A percentile compares a stretch with the other conserved stretches of the same genome.
phyloP scores from a whole-genome alignment of 1,140 invertebrate genomes.

The Thaumatotibia leucotreta region DNA sequence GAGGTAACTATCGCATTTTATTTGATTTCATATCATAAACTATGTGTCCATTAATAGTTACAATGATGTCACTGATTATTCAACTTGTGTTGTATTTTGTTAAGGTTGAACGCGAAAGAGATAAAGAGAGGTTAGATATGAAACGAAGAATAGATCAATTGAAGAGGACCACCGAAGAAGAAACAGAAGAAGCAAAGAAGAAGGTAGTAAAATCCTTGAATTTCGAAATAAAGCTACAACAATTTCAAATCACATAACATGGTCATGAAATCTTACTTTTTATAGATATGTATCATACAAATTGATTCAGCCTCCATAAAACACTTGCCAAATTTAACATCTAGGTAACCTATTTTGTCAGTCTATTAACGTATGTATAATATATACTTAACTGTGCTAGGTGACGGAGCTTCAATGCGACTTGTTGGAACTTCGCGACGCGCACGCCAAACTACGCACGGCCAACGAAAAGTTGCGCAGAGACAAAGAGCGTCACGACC shows the following conservation, averaged over 20 bases:
- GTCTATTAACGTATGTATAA: background rate
- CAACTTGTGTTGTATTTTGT: too few species aligned
- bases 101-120: conserved; percentile 91
- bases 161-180: conserved; percentile 90
- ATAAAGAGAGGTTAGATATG: conserved; percentile 91
- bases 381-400: conserved; percentile 36
- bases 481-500: conserved; percentile 90
- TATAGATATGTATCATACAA: background rate
- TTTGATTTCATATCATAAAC: background rate
- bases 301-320: too few species aligned
- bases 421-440: conserved; percentile 90
- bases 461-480: conserved; percentile 92
- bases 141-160: conserved; percentile 91
- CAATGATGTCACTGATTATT: too few species aligned
- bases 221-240: too few species aligned
- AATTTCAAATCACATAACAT: background rate
- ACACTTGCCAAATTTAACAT: too few species aligned
- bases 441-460: conserved; percentile 93
- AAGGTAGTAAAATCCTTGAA: conserved; percentile 79
- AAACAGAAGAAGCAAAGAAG: conserved; percentile 91
- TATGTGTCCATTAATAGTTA: too few species aligned
- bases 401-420: conserved; percentile 89
- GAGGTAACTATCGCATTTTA: conserved; percentile 77
- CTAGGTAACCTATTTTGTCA: too few species aligned
- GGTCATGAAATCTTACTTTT: background rate